Base-by-base conservation (phyloP, 2,888 invertebrate species). In the Hoplodrina ambigua region DNA sequence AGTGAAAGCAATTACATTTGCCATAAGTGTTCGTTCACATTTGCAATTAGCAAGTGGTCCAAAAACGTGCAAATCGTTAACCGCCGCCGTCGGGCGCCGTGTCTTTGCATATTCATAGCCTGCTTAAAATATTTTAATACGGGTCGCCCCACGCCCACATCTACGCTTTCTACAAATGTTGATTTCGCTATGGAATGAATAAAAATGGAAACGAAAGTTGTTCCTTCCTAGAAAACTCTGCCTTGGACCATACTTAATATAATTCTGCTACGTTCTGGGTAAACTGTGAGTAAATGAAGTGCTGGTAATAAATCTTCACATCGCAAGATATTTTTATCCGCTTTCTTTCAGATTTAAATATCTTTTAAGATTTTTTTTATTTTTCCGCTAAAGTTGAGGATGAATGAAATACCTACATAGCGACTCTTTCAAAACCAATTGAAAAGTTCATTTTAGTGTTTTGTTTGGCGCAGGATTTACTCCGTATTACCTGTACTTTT, bases 1-100 rank as follows among this genome's bases (percentile, higher is more conserved):
- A 92, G 91, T 87, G 90, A 92, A 93, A 94, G 93, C 94, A 94
- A 95, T 95, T 94, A 95, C 92, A 95, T 91, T 93, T 90, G 88
- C 94, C 94, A 91, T 93, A 94, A 95, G 94, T 93, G 93, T 94
- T 93, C 94, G 93, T 93, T 92, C 94, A 94, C 93, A 95, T 94
- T 94, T 92, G 94, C 94, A 95, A 96, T 96, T 95, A 95, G 95
- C 94, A 92, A 89, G 89, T 92, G 93, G 93, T 92, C 95, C 93
- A 94, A 94, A 95, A 95, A 94, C 95, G 95, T 95, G 95, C 94
- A 92, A 95, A 95, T 95, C 95, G 95, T 94, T 95, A 95, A 91
- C 93, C 93, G 86, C 91, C 91, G 87, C 90, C 92, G 89, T 89
- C 88, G 92, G 88, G 93, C 87, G 92, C 87, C 95, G 95, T 96